These are phyloP conservation scores for Nymphalis polychloros DNA, from an alignment of 2,888 invertebrate species.

Conservation along the genomic window DNA sequence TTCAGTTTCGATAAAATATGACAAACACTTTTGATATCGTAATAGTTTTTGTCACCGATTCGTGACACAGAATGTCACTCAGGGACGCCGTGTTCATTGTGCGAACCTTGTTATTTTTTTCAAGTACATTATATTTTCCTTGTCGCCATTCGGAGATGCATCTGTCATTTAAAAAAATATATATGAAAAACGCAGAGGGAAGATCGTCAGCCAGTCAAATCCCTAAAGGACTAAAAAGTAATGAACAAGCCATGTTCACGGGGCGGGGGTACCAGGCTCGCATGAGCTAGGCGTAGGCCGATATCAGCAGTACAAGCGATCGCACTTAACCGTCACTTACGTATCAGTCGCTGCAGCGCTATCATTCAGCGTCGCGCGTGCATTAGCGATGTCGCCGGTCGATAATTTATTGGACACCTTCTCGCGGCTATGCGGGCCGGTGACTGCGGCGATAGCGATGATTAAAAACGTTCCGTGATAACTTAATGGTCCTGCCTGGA, in stretches of 20 bases:
- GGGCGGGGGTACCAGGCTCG: constrained; percentile 49
- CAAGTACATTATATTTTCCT: neutral
- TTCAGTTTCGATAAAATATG: constrained; percentile 6
- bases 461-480: constrained; percentile 40
- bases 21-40: neutral
- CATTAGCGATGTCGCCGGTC: constrained; percentile 75
- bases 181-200: constrained; percentile 39
- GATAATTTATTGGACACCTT: constrained; percentile 74
- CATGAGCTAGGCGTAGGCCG: constrained; percentile 58
- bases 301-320: constrained; percentile 78
- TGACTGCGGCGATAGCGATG: constrained; percentile 52
- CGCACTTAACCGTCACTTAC: constrained; percentile 77
- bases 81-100: neutral
- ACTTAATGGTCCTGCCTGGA: constrained; percentile 32
- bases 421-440: constrained; percentile 60
- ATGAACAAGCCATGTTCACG: constrained; percentile 51
- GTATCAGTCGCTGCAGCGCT: constrained; percentile 70
- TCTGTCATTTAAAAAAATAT: constrained; percentile 30
- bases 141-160: neutral
- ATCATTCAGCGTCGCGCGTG: constrained; percentile 77
- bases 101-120: neutral
- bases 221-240: constrained; percentile 53
- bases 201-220: constrained; percentile 32
- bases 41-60: constrained; percentile 6
- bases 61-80: constrained; percentile 3